Evolutionary conservation across 2,888 invertebrate species (phyloP).

Genomic region (Thymelicus lineola): DNA sequence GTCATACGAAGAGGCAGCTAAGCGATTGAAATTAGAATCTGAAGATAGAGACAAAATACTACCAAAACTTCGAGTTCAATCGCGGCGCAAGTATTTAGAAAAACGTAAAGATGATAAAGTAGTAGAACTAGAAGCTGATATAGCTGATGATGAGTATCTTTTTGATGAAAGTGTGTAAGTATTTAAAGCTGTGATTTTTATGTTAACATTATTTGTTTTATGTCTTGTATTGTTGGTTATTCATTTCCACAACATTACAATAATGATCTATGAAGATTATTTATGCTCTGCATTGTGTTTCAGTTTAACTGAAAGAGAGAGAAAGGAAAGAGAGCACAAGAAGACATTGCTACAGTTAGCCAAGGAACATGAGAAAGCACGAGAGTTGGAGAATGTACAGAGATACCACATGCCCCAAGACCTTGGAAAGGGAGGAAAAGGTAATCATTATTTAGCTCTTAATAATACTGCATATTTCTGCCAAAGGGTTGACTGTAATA

Average conservation of each 20-base stretch:
- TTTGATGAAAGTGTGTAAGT: constrained; percentile 95
- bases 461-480: not conserved
- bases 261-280: not conserved
- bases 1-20: constrained; percentile 95
- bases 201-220: not conserved
- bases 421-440: constrained; percentile 89
- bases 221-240: constrained; percentile 1
- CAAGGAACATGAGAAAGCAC: constrained; percentile 97
- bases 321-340: constrained; percentile 93
- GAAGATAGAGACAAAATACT: constrained; percentile 94
- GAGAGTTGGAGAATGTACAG: constrained; percentile 96
- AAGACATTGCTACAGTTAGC: constrained; percentile 95
- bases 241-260: not conserved
- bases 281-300: not conserved
- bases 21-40: constrained; percentile 93
- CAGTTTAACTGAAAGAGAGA: constrained; percentile 95
- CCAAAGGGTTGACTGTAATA: too few relatives aligned
- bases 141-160: constrained; percentile 97
- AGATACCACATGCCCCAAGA: constrained; percentile 98
- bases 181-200: not conserved
- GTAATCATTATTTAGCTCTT: constrained; percentile 51
- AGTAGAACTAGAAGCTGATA: constrained; percentile 96
- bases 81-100: constrained; percentile 96
- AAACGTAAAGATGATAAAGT: constrained; percentile 99
- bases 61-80: constrained; percentile 95